These are phyloP conservation scores for Cyclina sinensis DNA, from an alignment of 1,140 invertebrate species.

Conservation along the genomic window DNA sequence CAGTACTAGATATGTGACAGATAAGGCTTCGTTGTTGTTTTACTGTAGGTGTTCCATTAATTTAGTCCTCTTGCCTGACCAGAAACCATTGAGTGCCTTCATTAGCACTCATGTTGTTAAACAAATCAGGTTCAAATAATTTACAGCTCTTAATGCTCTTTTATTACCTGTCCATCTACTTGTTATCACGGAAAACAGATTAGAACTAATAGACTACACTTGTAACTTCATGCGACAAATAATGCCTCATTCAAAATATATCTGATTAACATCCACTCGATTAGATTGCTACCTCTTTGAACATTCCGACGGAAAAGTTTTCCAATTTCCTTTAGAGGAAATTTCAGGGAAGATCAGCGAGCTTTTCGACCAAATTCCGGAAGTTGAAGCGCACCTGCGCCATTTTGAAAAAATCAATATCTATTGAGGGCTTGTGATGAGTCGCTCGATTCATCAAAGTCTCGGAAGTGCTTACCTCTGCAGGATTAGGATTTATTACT, in stretches of 20 bases:
- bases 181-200: constrained; percentile 56
- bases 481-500: constrained; percentile 68
- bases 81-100: constrained; percentile 21
- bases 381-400: constrained; percentile 46
- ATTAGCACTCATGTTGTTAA: constrained; percentile 52
- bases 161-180: constrained; percentile 41
- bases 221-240: constrained; percentile 63
- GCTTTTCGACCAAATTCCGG: constrained; percentile 54
- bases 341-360: constrained; percentile 63
- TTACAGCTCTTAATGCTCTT: constrained; percentile 53
- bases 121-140: constrained; percentile 61
- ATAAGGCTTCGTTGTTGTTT: neutral
- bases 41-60: neutral
- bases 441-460: constrained; percentile 62
- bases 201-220: constrained; percentile 65
- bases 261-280: constrained; percentile 42
- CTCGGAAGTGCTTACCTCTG: constrained; percentile 65
- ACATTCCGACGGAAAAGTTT: constrained; percentile 59
- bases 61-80: constrained; percentile 27
- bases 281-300: constrained; percentile 50
- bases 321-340: constrained; percentile 68
- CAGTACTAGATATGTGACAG: neutral
- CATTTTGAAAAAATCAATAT: constrained; percentile 60
- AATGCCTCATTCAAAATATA: constrained; percentile 62
- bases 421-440: constrained; percentile 61